A percentile compares a stretch with the other conserved stretches of the same genome.
Conservation (phyloP, 2,888 invertebrate species). For the Tricholauxania praeusta region DNA sequence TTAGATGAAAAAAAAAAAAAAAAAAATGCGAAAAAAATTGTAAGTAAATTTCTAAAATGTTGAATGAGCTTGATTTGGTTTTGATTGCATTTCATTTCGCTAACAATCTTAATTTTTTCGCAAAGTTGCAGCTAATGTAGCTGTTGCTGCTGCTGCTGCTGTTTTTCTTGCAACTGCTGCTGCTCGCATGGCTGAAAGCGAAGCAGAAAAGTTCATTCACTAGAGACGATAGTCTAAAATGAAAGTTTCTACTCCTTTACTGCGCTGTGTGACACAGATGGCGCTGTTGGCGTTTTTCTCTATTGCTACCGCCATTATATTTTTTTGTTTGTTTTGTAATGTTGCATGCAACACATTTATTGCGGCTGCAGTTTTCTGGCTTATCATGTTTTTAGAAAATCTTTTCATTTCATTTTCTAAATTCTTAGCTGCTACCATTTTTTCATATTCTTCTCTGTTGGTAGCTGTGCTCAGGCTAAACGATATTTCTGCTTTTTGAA, state of each 20-base stretch:
- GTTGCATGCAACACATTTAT: conserved; percentile 8
- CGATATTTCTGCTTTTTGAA: conserved; percentile 1
- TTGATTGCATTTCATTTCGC: conserved; percentile 15
- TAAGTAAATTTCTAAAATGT: conserved; percentile 22
- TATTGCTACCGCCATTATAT: background rate
- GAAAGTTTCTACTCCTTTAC: conserved; percentile 21
- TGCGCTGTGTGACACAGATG: conserved; percentile 29
- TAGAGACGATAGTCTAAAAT: conserved; percentile 14
- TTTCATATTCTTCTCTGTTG: conserved; percentile 14
- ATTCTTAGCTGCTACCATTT: conserved; percentile 38
- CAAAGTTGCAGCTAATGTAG: conserved; percentile 15
- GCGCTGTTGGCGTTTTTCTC: background rate
- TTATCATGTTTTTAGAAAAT: conserved; percentile 32
- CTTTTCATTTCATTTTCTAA: conserved; percentile 48
- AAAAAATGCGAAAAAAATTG: background rate
- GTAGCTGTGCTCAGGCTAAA: conserved; percentile 15
- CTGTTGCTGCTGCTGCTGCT: conserved; percentile 17
- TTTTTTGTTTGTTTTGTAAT: background rate
- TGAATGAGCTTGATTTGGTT: conserved; percentile 14
- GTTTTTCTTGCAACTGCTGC: background rate
- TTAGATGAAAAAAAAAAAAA: background rate
- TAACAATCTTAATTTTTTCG: conserved; percentile 23
- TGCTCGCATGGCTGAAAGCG: background rate
- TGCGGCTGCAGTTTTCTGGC: background rate
- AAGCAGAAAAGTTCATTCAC: conserved; percentile 30